phyloP scores from a whole-genome alignment of 2,797 vertebrate genomes.

The Microchirus variegatus region DNA sequence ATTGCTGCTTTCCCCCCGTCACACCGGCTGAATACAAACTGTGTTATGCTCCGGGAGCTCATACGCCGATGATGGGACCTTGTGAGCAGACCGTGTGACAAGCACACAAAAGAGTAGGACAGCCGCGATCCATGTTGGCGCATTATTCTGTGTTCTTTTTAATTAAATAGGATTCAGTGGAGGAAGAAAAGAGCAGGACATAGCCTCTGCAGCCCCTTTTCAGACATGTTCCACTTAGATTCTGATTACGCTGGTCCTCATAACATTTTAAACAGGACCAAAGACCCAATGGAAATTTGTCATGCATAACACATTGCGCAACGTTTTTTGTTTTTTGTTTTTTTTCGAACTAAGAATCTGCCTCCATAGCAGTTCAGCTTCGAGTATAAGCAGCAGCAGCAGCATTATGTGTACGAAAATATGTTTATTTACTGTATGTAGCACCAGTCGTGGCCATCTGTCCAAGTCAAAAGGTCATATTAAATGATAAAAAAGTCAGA shows the following conservation, averaged over 20 bases:
- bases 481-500: no score
- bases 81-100: slow-evolving; percentile 62
- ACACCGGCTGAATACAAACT: slow-evolving; percentile 75
- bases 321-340: no score
- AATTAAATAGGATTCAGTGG: slow-evolving; percentile 55
- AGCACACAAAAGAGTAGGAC: slow-evolving; percentile 52
- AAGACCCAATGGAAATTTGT: slow-evolving; percentile 56
- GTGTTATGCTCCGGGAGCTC: slow-evolving; percentile 58
- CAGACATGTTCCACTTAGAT: slow-evolving; percentile 36
- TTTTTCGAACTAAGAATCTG: slow-evolving; percentile 59
- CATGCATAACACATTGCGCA: slow-evolving; percentile 54
- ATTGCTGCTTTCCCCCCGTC: slow-evolving; percentile 71
- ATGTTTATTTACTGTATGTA: no score
- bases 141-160: slow-evolving; percentile 50
- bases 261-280: slow-evolving; percentile 19
- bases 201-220: slow-evolving; percentile 10
- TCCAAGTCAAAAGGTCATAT: no score
- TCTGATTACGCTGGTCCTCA: slow-evolving; percentile 38
- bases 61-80: slow-evolving; percentile 60
- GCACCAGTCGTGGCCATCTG: no score
- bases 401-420: no score
- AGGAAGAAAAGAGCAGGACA: slow-evolving; percentile 34
- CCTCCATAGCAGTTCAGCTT: slow-evolving; percentile 35
- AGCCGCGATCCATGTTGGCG: slow-evolving; percentile 44
- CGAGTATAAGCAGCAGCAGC: slow-evolving; percentile 20